phyloP scores from a whole-genome alignment of 1,140 invertebrate genomes.

The Eurosta solidaginis region DNA sequence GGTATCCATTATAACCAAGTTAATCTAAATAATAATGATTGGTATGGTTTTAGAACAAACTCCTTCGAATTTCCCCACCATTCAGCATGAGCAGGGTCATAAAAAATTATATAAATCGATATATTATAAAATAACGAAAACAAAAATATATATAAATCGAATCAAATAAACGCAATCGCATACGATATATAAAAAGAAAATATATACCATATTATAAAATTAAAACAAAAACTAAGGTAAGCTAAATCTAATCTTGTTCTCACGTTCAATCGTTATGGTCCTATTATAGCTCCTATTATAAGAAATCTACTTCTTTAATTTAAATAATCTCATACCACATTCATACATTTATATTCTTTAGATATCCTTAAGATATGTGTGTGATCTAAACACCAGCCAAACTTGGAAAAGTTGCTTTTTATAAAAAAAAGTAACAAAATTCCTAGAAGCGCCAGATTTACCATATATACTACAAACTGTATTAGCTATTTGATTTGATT shows the following conservation, averaged over 20 bases:
- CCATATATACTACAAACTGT: no score
- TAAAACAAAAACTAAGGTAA: background rate
- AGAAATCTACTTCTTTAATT: conserved; percentile 1
- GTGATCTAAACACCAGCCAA: background rate
- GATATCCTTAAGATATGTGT: background rate
- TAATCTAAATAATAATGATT: no score
- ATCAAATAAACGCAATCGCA: background rate
- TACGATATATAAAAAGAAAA: background rate
- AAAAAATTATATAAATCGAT: background rate
- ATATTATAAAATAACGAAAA: background rate
- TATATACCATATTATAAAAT: background rate
- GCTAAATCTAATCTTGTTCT: conserved; percentile 8
- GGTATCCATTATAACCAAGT: no score
- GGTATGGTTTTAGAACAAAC: no score
- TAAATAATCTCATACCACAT: background rate
- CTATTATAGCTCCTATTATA: background rate
- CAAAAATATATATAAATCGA: background rate
- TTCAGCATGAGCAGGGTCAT: background rate
- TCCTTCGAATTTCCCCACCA: no score
- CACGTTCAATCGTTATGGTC: conserved; percentile 22
- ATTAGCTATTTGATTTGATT: background rate
- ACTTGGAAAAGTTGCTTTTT: background rate
- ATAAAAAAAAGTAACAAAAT: background rate
- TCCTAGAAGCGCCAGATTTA: background rate
- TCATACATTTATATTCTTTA: no score